A percentile compares a stretch with the other conserved stretches of the same genome.
phyloP scores from a whole-genome alignment of 2,888 invertebrate species.

The Andrena hattorfiana region DNA sequence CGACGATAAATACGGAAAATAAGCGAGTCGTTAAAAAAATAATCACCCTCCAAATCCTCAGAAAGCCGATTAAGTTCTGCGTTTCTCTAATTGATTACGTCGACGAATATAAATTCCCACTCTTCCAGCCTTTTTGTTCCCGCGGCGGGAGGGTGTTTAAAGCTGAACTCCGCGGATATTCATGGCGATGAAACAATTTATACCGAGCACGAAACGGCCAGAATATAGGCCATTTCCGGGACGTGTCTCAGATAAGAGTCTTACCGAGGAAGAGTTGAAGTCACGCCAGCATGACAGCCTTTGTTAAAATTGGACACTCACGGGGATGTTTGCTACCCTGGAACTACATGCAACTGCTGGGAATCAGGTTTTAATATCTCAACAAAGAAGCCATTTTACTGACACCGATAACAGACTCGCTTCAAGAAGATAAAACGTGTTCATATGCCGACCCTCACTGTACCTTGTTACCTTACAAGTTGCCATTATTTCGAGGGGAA shows the following conservation, averaged over 20 bases:
- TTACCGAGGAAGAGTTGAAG: slow-evolving; percentile 32
- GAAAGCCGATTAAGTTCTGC: not conserved
- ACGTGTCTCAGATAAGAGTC: slow-evolving; percentile 39
- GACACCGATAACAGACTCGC: not conserved
- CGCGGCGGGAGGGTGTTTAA: not conserved
- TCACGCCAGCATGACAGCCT: slow-evolving; percentile 22
- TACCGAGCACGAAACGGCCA: slow-evolving; percentile 33
- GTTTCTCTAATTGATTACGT: not conserved
- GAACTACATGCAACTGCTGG: not conserved
- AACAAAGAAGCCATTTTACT: not conserved
- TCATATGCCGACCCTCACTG: not conserved
- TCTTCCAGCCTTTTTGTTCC: not conserved
- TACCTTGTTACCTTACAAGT: too few relatives aligned
- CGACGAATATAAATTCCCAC: not conserved
- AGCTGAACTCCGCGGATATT: not conserved
- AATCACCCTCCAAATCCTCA: slow-evolving; percentile 1
- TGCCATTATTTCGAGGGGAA: too few relatives aligned
- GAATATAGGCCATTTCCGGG: slow-evolving; percentile 44
- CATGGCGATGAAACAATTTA: slow-evolving; percentile 41
- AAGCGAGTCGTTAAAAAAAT: not conserved
- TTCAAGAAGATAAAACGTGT: not conserved
- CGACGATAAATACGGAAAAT: not conserved
- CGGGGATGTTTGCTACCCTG: slow-evolving; percentile 1
- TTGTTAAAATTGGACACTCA: slow-evolving; percentile 21
- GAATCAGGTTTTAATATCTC: not conserved